phyloP scores from a whole-genome alignment of 1,140 invertebrate species.

The Rhizoglyphus robini region DNA sequence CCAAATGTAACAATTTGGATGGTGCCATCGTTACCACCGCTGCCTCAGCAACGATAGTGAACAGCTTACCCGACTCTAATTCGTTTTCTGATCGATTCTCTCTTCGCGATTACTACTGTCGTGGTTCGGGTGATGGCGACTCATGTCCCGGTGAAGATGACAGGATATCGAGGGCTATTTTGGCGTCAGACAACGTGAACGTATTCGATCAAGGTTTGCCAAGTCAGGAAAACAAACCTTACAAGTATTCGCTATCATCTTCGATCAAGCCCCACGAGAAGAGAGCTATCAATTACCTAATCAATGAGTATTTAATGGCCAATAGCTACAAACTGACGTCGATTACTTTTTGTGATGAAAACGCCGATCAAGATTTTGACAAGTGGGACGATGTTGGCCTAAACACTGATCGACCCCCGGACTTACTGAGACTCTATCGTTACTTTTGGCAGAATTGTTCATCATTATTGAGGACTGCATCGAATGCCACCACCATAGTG shows the following conservation, averaged over 20 bases:
- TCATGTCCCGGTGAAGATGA: conserved; percentile 18
- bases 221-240: not conserved
- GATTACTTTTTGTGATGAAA: conserved; percentile 82
- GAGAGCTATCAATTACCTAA: conserved; percentile 67
- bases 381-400: conserved; percentile 77
- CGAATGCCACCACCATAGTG: not conserved
- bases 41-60: not conserved
- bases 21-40: not conserved
- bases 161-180: not conserved
- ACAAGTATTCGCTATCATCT: not conserved
- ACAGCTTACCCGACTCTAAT: not conserved
- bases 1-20: not conserved
- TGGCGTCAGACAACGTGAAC: not conserved
- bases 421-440: conserved; percentile 58
- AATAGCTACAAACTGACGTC: conserved; percentile 73
- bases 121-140: conserved; percentile 12
- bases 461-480: not conserved
- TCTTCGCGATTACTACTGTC: not conserved
- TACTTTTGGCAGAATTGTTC: conserved; percentile 38
- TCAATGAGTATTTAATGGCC: conserved; percentile 69
- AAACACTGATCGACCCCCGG: conserved; percentile 65
- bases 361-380: conserved; percentile 82
- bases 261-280: conserved; percentile 64
- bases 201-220: not conserved
- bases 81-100: not conserved